Evolutionary conservation across 2,888 invertebrate species (phyloP).

Genomic region (Galerucella pusilla): DNA sequence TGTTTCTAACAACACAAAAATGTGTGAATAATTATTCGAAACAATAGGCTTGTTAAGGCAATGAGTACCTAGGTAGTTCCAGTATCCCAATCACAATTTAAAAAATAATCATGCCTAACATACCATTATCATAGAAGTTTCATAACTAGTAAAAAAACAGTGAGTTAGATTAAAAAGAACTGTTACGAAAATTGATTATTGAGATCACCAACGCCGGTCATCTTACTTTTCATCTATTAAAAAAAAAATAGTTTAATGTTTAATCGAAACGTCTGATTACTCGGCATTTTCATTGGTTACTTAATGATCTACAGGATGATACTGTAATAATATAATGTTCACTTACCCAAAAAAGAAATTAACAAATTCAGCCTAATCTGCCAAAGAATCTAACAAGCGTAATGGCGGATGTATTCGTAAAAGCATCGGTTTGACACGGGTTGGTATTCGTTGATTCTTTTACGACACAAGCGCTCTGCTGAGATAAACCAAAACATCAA

Average conservation of each 20-base stretch:
- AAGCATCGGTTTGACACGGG: neutral
- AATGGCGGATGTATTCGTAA: conserved; percentile 2
- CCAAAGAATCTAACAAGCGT: conserved; percentile 13
- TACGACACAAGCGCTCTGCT: neutral
- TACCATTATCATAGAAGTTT: too few relatives aligned
- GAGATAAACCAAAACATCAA: neutral
- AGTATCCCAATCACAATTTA: neutral
- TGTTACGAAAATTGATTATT: neutral
- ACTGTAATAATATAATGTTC: neutral
- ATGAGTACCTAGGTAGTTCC: neutral
- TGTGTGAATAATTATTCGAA: neutral
- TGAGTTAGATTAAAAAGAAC: neutral
- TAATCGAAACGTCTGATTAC: neutral
- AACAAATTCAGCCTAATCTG: neutral
- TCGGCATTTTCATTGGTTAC: neutral
- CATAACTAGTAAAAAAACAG: too few relatives aligned
- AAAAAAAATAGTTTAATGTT: neutral
- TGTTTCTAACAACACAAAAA: neutral
- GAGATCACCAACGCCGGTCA: neutral
- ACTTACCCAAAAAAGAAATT: neutral
- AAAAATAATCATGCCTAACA: neutral
- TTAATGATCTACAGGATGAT: neutral
- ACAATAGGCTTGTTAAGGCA: neutral
- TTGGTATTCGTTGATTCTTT: neutral
- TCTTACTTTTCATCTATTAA: neutral